Evolutionary conservation across 2,113 vertebrate genomes (phyloP).

Genomic region (Lampris megalopsis): DNA sequence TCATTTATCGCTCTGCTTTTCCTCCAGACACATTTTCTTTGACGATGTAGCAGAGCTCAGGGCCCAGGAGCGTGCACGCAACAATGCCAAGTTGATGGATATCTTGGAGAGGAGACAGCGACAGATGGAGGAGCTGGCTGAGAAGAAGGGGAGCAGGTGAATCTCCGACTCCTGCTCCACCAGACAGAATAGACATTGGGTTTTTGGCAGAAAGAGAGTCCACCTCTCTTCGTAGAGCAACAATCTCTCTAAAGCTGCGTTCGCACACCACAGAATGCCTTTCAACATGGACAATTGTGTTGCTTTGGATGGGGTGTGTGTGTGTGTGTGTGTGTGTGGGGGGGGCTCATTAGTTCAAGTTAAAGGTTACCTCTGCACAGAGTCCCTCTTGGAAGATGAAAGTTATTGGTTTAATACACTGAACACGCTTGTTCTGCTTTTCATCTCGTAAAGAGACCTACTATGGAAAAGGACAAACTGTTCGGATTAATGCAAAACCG

Average conservation of each 20-base stretch:
- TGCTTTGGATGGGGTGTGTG: too few relatives aligned
- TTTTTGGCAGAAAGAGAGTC: too few relatives aligned
- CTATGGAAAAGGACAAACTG: background rate
- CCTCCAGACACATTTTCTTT: slow-evolving; percentile 76
- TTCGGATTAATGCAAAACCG: background rate
- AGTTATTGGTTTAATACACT: too few relatives aligned
- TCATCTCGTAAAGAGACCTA: background rate
- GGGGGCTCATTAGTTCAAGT: too few relatives aligned
- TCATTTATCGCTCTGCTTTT: background rate
- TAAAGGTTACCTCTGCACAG: too few relatives aligned
- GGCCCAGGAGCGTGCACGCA: slow-evolving; percentile 70
- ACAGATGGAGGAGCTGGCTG: slow-evolving; percentile 68
- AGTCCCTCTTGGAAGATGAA: too few relatives aligned
- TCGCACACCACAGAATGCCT: too few relatives aligned
- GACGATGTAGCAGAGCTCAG: slow-evolving; percentile 75
- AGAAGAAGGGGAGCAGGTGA: slow-evolving; percentile 70
- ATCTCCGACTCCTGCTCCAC: background rate
- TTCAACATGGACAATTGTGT: too few relatives aligned
- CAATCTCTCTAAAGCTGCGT: too few relatives aligned
- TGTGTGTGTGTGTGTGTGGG: too few relatives aligned
- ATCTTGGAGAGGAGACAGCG: slow-evolving; percentile 77
- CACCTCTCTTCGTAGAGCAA: too few relatives aligned
- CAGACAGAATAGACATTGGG: background rate
- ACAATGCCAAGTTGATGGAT: slow-evolving; percentile 64
- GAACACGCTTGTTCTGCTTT: background rate